These are phyloP conservation scores for Neodontobutis hainanensis DNA, from an alignment of 2,113 vertebrate genomes.

Conservation along the genomic window DNA sequence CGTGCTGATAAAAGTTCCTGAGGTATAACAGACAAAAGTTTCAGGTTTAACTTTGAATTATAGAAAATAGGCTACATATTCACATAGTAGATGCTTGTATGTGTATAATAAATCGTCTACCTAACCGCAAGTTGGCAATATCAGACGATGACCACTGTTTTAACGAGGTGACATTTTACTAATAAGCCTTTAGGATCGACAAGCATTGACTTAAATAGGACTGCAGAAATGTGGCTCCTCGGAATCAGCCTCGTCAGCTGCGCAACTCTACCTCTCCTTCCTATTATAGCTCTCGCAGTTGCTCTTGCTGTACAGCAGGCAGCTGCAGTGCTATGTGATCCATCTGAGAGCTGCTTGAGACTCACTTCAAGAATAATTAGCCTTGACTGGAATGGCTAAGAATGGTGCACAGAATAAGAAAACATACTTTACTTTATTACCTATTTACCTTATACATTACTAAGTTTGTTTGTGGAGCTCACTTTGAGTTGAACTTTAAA, in stretches of 20 bases:
- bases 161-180: slow-evolving; percentile 36
- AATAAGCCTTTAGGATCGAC: slow-evolving; percentile 42
- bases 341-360: slow-evolving; percentile 49
- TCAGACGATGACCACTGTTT: slow-evolving; percentile 16
- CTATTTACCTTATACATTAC: background rate
- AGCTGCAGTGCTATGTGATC: slow-evolving; percentile 80
- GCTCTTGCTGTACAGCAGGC: slow-evolving; percentile 66
- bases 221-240: slow-evolving; percentile 67
- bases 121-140: background rate
- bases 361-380: slow-evolving; percentile 64
- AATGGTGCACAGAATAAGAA: slow-evolving; percentile 48
- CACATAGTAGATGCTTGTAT: no score
- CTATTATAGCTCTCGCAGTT: slow-evolving; percentile 82
- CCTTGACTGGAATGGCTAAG: slow-evolving; percentile 53
- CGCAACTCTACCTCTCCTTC: slow-evolving; percentile 78
- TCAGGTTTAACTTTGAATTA: background rate
- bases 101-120: background rate
- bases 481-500: slow-evolving; percentile 46
- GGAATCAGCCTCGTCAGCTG: slow-evolving; percentile 83
- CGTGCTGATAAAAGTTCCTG: no score
- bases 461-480: background rate
- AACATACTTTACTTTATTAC: background rate
- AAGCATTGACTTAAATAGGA: slow-evolving; percentile 76
- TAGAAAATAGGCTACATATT: background rate
- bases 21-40: background rate